phyloP scores from a whole-genome alignment of 1,140 invertebrate genomes.

The Vanessa atalanta region DNA sequence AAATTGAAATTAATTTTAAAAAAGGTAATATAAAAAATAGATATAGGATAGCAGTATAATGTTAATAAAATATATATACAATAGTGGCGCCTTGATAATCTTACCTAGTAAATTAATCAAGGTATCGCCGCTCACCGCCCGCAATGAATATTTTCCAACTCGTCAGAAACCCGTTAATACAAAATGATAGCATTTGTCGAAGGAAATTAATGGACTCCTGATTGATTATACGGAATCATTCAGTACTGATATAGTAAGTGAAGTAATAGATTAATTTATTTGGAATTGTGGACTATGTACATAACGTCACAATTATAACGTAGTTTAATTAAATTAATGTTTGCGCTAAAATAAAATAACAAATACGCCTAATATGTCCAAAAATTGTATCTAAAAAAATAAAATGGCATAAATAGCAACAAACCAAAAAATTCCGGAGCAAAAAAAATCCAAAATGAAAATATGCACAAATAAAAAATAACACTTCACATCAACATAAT shows the following conservation, averaged over 20 bases:
- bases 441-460: conserved; percentile 74
- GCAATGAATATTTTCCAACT: conserved; percentile 55
- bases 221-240: conserved; percentile 41
- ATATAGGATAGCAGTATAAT: neutral
- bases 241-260: conserved; percentile 20
- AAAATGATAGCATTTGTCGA: conserved; percentile 57
- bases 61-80: conserved; percentile 16
- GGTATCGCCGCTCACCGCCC: conserved; percentile 41
- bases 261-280: conserved; percentile 7
- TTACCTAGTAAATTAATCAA: conserved; percentile 32
- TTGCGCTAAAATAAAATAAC: neutral
- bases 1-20: neutral
- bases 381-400: conserved; percentile 23
- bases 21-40: neutral
- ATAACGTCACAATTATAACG: neutral
- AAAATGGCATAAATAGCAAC: conserved; percentile 49
- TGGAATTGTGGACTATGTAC: neutral
- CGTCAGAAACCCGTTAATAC: conserved; percentile 61
- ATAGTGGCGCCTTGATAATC: conserved; percentile 25
- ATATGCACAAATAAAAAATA: conserved; percentile 73
- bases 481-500: conserved; percentile 74
- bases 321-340: neutral
- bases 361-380: neutral
- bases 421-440: conserved; percentile 71
- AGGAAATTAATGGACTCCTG: conserved; percentile 54